phyloP scores from a whole-genome alignment of 2,113 vertebrate species.

The Diphyllodes magnificus region DNA sequence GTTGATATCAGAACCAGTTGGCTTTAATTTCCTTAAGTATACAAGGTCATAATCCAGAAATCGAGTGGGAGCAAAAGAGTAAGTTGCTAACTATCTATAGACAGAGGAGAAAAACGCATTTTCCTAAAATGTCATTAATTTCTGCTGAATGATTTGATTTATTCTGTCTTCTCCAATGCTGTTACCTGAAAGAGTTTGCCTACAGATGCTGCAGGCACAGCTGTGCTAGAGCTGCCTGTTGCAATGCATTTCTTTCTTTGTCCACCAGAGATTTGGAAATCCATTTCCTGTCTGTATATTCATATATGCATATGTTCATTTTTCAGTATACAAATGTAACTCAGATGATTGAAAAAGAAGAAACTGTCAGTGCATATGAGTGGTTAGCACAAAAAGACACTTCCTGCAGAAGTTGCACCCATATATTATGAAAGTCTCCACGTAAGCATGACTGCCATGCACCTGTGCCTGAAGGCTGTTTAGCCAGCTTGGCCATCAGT shows the following conservation, averaged over 20 bases:
- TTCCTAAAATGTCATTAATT: background rate
- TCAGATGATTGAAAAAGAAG: background rate
- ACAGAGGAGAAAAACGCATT: background rate
- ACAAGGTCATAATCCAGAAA: background rate
- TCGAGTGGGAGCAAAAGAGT: background rate
- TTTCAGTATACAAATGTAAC: background rate
- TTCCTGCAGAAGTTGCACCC: background rate
- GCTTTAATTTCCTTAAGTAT: background rate
- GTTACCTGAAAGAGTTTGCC: background rate
- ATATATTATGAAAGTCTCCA: background rate
- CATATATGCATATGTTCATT: background rate
- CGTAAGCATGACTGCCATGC: background rate
- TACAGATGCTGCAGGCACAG: background rate
- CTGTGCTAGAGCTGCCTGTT: background rate
- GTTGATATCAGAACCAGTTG: background rate
- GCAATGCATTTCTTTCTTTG: background rate
- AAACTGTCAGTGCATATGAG: background rate
- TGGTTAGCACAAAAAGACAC: background rate
- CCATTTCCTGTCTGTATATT: background rate
- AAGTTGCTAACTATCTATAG: background rate
- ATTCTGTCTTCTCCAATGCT: background rate
- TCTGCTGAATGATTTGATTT: background rate
- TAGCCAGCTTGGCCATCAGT: background rate
- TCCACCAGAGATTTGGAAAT: background rate
- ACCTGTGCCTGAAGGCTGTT: background rate